phyloP scores from a whole-genome alignment of 2,113 vertebrate species.

The Carassius auratus region DNA sequence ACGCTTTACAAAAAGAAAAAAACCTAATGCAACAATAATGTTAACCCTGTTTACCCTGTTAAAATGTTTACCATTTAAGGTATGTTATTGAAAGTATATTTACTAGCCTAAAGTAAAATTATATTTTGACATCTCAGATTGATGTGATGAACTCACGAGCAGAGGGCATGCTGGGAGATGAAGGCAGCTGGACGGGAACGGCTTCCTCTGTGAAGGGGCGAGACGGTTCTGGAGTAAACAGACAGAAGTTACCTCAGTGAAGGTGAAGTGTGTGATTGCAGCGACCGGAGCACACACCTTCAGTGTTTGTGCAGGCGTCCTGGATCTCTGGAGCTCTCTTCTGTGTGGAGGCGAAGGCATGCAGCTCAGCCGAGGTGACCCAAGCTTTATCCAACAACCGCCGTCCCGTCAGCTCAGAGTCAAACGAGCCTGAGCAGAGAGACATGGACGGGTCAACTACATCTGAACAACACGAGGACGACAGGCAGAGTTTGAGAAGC shows the following conservation, averaged over 20 bases:
- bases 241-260: not conserved
- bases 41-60: not conserved
- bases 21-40: too few species aligned
- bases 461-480: not conserved
- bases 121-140: not conserved
- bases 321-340: conserved; percentile 78
- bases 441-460: not conserved
- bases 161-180: conserved; percentile 22
- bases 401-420: conserved; percentile 62
- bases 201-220: conserved; percentile 62
- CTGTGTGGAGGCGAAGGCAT: conserved; percentile 80
- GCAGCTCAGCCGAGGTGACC: conserved; percentile 81
- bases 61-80: not conserved
- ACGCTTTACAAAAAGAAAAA: too few species aligned
- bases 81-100: too few species aligned
- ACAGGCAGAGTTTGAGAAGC: too few species aligned
- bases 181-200: conserved; percentile 52
- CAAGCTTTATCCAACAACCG: conserved; percentile 59
- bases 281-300: conserved; percentile 67
- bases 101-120: too few species aligned
- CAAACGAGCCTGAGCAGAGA: conserved; percentile 62
- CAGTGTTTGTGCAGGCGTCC: conserved; percentile 89
- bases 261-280: not conserved
- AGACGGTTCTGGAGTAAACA: conserved; percentile 56
- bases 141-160: conserved; percentile 61